A percentile compares a stretch with the other conserved stretches of the same genome.
These are phyloP conservation scores for Myotis davidii DNA, from an alignment of 2,113 vertebrate species.

Conservation along the genomic window DNA sequence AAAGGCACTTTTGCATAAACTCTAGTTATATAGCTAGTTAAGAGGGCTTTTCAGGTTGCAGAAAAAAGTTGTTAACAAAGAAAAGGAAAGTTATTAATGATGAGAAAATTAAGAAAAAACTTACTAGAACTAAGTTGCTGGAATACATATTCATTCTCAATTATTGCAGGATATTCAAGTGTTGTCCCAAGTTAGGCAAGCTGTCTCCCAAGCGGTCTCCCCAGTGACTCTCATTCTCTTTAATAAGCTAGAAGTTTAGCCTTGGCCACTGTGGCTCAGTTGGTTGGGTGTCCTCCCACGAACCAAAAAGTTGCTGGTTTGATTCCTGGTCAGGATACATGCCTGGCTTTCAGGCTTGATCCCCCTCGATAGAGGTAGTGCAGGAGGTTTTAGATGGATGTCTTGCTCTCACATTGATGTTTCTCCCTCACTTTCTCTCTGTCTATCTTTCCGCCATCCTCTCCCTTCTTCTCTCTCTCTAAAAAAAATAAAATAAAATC, in stretches of 20 bases:
- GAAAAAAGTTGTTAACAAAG: not conserved
- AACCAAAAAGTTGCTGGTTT: not conserved
- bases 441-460: not conserved
- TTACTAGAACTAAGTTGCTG: not conserved
- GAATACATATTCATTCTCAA: not conserved
- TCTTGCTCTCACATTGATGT: not conserved
- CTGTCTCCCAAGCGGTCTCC: not conserved
- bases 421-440: not conserved
- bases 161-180: not conserved
- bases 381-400: not conserved
- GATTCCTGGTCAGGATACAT: not conserved
- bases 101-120: slow-evolving; percentile 18
- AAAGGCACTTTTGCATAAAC: not conserved
- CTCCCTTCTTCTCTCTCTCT: not conserved
- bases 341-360: not conserved
- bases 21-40: not conserved
- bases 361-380: not conserved
- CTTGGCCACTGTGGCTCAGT: not conserved
- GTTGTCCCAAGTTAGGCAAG: not conserved
- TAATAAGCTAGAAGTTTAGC: not conserved
- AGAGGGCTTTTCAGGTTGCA: not conserved
- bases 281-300: not conserved
- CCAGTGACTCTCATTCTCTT: not conserved
- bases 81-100: not conserved
- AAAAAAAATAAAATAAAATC: not conserved